phyloP scores from a whole-genome alignment of 2,797 vertebrate species.

The Hydrophis major region DNA sequence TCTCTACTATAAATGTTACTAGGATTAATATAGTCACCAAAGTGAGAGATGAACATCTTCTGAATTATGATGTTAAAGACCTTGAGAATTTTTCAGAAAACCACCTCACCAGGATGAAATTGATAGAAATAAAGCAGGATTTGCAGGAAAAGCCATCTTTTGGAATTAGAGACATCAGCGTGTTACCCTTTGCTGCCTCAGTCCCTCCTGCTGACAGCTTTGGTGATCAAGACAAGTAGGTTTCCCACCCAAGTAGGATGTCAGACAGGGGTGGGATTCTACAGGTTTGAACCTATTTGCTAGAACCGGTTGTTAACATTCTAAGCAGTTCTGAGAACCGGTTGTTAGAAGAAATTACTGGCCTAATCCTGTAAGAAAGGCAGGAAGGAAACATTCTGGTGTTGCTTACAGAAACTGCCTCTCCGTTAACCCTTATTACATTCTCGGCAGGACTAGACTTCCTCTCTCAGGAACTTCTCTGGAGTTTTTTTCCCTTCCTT shows the following conservation, averaged over 20 bases:
- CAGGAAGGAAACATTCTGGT: too few relatives aligned
- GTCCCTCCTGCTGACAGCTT: neutral
- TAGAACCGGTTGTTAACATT: too few relatives aligned
- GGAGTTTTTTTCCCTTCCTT: too few relatives aligned
- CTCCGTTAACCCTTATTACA: too few relatives aligned
- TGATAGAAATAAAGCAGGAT: neutral
- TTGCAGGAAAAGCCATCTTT: neutral
- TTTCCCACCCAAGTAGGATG: neutral
- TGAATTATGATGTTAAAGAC: neutral
- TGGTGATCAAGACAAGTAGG: neutral
- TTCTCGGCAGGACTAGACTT: too few relatives aligned
- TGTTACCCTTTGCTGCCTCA: neutral
- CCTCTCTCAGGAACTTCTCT: too few relatives aligned
- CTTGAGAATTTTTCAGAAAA: neutral
- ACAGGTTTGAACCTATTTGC: too few relatives aligned
- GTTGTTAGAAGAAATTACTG: too few relatives aligned
- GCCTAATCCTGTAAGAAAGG: too few relatives aligned
- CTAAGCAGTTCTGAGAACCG: too few relatives aligned
- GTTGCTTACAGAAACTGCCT: too few relatives aligned
- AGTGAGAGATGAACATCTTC: neutral
- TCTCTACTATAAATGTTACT: neutral
- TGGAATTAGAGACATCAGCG: neutral
- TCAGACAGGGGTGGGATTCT: too few relatives aligned
- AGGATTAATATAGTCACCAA: neutral
- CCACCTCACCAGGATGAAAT: neutral